These are phyloP conservation scores for Eptesicus fuscus DNA, from an alignment of 2,113 vertebrate genomes.

Conservation along the genomic window DNA sequence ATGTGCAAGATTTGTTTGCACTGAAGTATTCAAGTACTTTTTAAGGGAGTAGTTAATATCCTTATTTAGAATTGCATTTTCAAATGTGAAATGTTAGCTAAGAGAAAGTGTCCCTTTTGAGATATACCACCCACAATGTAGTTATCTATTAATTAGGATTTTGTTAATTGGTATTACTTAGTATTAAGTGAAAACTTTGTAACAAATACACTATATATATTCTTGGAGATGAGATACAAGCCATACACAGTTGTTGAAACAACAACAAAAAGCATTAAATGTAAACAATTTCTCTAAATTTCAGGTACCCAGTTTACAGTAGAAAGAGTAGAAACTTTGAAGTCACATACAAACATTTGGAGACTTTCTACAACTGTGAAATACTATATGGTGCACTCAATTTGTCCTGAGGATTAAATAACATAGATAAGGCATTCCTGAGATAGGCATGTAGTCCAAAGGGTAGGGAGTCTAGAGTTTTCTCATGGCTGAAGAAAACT, in stretches of 20 bases:
- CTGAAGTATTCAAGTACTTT: constrained; percentile 79
- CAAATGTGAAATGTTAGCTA: constrained; percentile 37
- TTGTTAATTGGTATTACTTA: constrained; percentile 7
- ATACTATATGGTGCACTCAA: accelerated
- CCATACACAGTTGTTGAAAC: background rate
- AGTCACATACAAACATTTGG: background rate
- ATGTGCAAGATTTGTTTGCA: constrained; percentile 79
- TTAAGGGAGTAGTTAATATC: constrained; percentile 75
- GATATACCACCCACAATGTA: background rate
- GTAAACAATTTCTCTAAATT: background rate
- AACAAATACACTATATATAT: background rate
- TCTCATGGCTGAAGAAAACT: background rate
- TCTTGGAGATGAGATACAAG: background rate
- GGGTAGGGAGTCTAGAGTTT: background rate
- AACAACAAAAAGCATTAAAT: background rate
- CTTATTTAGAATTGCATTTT: constrained; percentile 73
- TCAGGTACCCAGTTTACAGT: background rate
- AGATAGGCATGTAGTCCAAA: background rate
- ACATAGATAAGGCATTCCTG: background rate
- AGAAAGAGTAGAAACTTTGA: background rate
- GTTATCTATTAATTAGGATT: background rate
- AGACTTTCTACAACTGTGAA: background rate
- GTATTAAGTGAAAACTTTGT: background rate
- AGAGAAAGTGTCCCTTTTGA: background rate
- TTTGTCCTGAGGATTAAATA: background rate